Conservation (phyloP, 30 jellyfish, hydroid and myxozoan species). For the Hydractinia symbiolongicarpus region DNA sequence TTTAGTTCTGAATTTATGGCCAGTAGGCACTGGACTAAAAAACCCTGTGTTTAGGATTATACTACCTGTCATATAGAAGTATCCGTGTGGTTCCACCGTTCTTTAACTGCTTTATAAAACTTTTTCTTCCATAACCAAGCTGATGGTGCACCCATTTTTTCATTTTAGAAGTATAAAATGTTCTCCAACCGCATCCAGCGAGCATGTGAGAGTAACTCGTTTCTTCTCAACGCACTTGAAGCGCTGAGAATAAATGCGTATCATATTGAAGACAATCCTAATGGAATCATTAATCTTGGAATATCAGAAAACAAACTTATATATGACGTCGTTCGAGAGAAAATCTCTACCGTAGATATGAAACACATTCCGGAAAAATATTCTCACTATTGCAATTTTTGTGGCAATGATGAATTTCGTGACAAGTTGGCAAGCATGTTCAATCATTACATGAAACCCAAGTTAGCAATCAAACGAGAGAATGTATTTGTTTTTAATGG, state of each 20-base stretch:
- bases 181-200: too few species aligned
- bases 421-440: slow-evolving; percentile 45
- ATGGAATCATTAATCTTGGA: slow-evolving; percentile 63
- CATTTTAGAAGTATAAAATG: too few species aligned
- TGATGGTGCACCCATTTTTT: too few species aligned
- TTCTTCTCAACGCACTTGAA: not conserved
- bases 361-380: slow-evolving; percentile 22
- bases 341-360: slow-evolving; percentile 9
- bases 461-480: slow-evolving; percentile 30
- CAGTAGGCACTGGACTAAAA: too few species aligned
- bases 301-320: slow-evolving; percentile 47
- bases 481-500: slow-evolving; percentile 51
- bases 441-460: slow-evolving; percentile 43
- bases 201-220: too few species aligned
- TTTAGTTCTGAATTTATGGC: too few species aligned
- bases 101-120: too few species aligned
- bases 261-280: slow-evolving; percentile 35
- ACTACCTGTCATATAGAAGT: too few species aligned
- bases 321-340: slow-evolving; percentile 34
- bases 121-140: too few species aligned
- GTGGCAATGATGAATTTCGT: slow-evolving; percentile 42
- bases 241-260: slow-evolving; percentile 38
- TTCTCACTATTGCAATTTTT: slow-evolving; percentile 33
- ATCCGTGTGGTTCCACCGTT: too few species aligned
- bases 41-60: too few species aligned